Conservation (phyloP, 35 echinoderm and acorn worm species). For the Strongylocentrotus purpuratus region DNA sequence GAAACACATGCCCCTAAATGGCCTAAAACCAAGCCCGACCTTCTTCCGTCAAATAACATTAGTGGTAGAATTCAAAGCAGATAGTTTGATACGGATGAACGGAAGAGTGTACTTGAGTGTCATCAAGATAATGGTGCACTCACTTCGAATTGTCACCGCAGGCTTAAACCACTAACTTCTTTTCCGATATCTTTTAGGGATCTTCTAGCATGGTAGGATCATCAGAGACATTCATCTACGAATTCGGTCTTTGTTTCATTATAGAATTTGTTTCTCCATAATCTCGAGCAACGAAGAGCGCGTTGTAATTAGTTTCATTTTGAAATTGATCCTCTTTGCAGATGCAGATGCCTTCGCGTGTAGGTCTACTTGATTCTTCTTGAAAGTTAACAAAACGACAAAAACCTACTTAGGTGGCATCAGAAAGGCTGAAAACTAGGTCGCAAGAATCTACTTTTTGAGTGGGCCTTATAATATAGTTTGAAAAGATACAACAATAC, state of each 20-base stretch:
- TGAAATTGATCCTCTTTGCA: neutral
- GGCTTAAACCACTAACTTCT: neutral
- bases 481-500: neutral
- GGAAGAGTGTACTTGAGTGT: slow-evolving; percentile 7
- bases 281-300: neutral
- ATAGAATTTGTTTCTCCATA: neutral
- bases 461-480: neutral
- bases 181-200: neutral
- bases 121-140: slow-evolving; percentile 2
- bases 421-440: neutral
- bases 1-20: neutral
- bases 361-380: too few relatives aligned
- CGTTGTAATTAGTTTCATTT: neutral
- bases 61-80: neutral
- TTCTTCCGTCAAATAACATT: neutral
- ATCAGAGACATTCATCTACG: neutral
- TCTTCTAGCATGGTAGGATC: neutral
- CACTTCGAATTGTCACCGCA: neutral
- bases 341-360: neutral
- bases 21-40: neutral
- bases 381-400: too few relatives aligned
- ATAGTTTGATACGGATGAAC: neutral
- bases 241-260: neutral
- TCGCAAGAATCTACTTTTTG: neutral
- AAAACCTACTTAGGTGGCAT: neutral